These are phyloP conservation scores for Cyanoramphus novaezelandiae DNA, from an alignment of 2,113 vertebrate species.

Conservation along the genomic window DNA sequence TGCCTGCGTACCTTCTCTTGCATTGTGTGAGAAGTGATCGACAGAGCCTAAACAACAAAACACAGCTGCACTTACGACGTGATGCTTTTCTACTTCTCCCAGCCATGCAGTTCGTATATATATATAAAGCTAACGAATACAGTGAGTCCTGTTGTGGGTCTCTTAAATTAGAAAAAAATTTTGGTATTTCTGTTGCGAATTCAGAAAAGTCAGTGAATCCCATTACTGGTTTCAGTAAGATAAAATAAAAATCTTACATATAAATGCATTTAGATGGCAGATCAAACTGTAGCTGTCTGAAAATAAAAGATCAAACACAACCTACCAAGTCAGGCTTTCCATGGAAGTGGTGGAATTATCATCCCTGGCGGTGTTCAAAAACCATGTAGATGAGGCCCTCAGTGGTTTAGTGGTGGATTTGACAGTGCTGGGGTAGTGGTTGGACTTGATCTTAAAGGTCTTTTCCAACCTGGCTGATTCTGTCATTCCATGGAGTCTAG, in stretches of 20 bases:
- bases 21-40: neutral
- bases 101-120: accelerated
- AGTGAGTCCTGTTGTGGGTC: neutral
- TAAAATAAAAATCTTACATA: neutral
- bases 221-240: neutral
- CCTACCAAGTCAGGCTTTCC: neutral
- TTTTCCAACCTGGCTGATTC: neutral
- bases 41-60: neutral
- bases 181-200: neutral
- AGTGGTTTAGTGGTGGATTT: neutral
- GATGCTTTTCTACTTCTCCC: neutral
- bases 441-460: neutral
- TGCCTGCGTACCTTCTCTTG: neutral
- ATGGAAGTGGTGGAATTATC: neutral
- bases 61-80: neutral
- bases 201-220: neutral
- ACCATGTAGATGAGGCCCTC: neutral
- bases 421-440: neutral
- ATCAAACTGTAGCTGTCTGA: neutral
- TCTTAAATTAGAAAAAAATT: neutral
- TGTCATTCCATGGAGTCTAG: neutral
- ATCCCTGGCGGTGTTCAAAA: neutral
- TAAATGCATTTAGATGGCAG: neutral
- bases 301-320: neutral
- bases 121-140: neutral